Base-by-base conservation (phyloP, 2,888 invertebrate species). In the Philhelius pedissequus region DNA sequence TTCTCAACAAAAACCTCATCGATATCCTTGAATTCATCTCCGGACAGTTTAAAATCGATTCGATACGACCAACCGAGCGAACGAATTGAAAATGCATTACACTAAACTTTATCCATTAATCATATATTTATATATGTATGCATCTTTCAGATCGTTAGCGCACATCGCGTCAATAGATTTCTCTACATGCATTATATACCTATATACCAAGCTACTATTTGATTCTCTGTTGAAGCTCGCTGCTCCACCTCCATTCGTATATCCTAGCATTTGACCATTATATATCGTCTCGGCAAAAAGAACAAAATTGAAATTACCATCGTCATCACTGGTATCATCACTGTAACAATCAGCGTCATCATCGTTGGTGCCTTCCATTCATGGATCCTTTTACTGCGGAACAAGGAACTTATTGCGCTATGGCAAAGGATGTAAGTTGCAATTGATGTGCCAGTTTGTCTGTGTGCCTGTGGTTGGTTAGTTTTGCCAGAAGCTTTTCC, bases 71-170 rank as follows among this genome's bases (percentile, higher is more conserved):
- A 32, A 54, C 40, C 30, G 40, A 73, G 50, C 40, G 38, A 71
- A 64, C 68, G 52, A 71, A 73, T 69, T 79, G 74, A 52, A 79
- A 83, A 83, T 79, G 79, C 74, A 83, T 79, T 74, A 48, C 50
- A 69, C 25, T 62, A 75, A 83, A 83, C 83, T 83, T 79, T 74
- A 70, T 40, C 83, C 83, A 83, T 83, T 83, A 83, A 83, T 83
- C 83, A 83, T 75, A 68, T 56, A 70, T 74, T 27, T 50, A 2
- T 15, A 15, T 15, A 13, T 15, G 20, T 18, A 18, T 7, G 5
- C 18, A 79, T 78, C 74, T 69, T 70, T 83, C 64, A 69, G 74
- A 83, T 79, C 83, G 74, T 83, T 83, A 79, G 74, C 78, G 79
- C 69, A 58, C 75, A 75, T 78, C 73, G 69, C 79, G 70, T 79